These are phyloP conservation scores for Barypeithes pellucidus DNA, from an alignment of 2,888 invertebrate species.

Conservation along the genomic window DNA sequence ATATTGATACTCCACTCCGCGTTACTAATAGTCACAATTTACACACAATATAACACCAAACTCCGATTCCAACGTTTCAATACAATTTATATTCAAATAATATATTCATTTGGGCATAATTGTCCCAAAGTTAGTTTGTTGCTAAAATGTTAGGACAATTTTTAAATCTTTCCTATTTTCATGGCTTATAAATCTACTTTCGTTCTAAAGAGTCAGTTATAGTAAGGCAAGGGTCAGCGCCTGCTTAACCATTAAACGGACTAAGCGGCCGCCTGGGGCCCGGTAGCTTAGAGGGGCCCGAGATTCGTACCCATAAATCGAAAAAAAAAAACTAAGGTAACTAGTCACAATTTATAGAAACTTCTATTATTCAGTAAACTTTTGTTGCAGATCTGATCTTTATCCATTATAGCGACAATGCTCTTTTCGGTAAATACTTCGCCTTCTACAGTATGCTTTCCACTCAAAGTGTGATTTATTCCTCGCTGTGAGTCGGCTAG, in stretches of 20 bases:
- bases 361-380: too few species aligned
- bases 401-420: too few species aligned
- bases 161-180: conserved; percentile 32
- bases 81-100: conserved; percentile 70
- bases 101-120: conserved; percentile 66
- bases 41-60: conserved; percentile 69
- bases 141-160: conserved; percentile 46
- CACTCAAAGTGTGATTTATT: conserved; percentile 53
- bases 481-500: conserved; percentile 53
- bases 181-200: neutral
- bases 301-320: too few species aligned
- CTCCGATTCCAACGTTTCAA: conserved; percentile 66
- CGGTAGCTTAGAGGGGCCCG: too few species aligned
- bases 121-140: conserved; percentile 58
- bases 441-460: conserved; percentile 51
- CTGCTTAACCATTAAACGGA: too few species aligned
- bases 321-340: too few species aligned
- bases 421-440: conserved; percentile 48
- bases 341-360: too few species aligned
- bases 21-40: conserved; percentile 71
- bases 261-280: too few species aligned
- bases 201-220: too few species aligned
- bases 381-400: too few species aligned
- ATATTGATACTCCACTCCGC: conserved; percentile 70
- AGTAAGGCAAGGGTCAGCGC: too few species aligned